Base-by-base conservation (phyloP, 2,113 vertebrate species). In the Narcine bancroftii region DNA sequence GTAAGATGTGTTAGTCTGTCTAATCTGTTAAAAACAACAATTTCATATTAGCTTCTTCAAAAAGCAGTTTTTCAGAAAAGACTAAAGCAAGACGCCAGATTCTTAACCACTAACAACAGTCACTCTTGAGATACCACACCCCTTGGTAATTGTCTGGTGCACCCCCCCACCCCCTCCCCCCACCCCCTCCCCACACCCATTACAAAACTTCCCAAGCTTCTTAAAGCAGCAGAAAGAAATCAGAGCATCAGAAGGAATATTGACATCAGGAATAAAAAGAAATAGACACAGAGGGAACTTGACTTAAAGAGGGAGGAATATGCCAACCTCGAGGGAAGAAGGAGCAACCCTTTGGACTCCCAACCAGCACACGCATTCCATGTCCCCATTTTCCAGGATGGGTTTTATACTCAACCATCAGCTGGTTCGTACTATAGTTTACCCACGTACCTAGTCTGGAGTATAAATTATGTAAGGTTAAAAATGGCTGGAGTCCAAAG, bases 11-110 rank as follows among this genome's bases (percentile, higher is more conserved):
- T 50, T 42, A 45, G 89, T 69, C 89, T 33, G 24, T 36, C 60
- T 65, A 60, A 65, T 42, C 85, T 89, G 85, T 69, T 47, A 33
- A 45, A 91, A 69, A 50, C 19, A 89, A 91, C 33, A 91, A 63
- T 69, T 15, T 60, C 5, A 60, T 60, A 56, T 87, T 36, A 60
- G 53, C 17, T 87, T 60, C 60, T 19, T 33, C 21, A 50, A 53
- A 60, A n/a, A 85, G 21, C 33, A 60, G 17, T 63, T 87, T 60
- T 87, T 13, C 81, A 60, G 0, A 60, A 87, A 19, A 19, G 13
- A 60, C 17, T 10, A 6, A 45, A 2, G 24, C 4, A 50, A 79
- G 29, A 19, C 2, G 7, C 24, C 10, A 19, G 47, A 81, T 6
- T 33, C 11, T 4, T n/a, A 60, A 60, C 33, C 21, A 36, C 29